Evolutionary conservation across 2,113 vertebrate genomes (phyloP).

Genomic region (Tor tambroides): DNA sequence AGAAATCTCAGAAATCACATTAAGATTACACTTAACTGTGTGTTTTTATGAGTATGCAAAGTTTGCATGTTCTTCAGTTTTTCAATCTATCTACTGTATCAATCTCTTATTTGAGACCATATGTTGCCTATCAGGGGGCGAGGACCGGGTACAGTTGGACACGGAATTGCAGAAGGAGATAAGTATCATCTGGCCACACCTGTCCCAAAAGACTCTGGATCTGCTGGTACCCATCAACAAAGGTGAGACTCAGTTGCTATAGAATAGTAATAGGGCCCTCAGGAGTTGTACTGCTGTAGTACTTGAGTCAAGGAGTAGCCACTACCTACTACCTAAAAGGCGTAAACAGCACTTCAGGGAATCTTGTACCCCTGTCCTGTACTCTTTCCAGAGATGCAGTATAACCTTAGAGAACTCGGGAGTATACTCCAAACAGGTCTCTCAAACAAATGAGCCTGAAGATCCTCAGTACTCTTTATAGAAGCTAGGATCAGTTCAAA

Average conservation of each 20-base stretch:
- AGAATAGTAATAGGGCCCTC: neutral
- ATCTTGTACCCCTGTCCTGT: no score
- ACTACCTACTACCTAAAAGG: neutral
- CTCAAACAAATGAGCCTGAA: neutral
- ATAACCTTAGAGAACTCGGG: neutral
- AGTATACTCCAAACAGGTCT: neutral
- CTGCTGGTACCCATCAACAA: constrained; percentile 96
- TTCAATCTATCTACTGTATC: neutral
- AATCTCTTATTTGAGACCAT: neutral
- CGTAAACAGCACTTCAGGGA: neutral
- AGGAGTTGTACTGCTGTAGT: neutral
- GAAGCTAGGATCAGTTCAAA: neutral
- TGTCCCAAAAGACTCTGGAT: constrained; percentile 95
- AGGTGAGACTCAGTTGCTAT: constrained; percentile 77
- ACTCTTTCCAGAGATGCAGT: neutral
- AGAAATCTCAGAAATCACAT: neutral
- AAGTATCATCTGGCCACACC: constrained; percentile 95
- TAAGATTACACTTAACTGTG: neutral
- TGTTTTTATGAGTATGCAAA: neutral
- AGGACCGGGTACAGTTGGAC: constrained; percentile 91
- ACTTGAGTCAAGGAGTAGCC: no score
- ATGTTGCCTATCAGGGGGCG: constrained; percentile 81
- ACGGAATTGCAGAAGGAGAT: constrained; percentile 94
- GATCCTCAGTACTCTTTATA: neutral
- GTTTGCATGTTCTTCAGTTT: neutral